A percentile compares a stretch with the other conserved stretches of the same genome.
Conservation (phyloP, 2,888 invertebrate species). For the Anodontia alba region DNA sequence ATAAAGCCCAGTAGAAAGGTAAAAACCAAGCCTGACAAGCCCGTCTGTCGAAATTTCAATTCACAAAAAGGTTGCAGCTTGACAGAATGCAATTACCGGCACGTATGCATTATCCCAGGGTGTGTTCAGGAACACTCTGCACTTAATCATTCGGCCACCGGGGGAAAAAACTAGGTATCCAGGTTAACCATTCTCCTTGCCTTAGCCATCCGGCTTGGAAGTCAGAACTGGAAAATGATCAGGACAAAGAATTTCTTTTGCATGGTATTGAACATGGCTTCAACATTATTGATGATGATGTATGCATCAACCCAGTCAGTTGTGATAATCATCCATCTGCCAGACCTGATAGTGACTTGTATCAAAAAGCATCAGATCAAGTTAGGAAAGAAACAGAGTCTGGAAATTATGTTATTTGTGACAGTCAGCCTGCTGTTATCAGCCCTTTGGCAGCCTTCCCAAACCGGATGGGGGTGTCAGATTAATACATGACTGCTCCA, state of each 20-base stretch:
- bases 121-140: not conserved
- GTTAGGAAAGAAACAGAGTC: constrained; percentile 21
- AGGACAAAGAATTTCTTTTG: constrained; percentile 16
- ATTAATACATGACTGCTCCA: constrained; percentile 27
- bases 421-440: constrained; percentile 5
- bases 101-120: not conserved
- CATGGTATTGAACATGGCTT: constrained; percentile 32
- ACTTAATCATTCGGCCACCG: not conserved
- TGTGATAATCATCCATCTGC: constrained; percentile 19
- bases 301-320: not conserved
- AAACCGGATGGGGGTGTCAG: constrained; percentile 33
- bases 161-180: constrained; percentile 2
- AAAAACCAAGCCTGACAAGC: not conserved
- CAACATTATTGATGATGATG: constrained; percentile 23
- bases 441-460: constrained; percentile 28
- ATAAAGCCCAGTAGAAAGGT: not conserved
- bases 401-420: constrained; percentile 25
- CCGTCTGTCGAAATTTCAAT: not conserved
- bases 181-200: constrained; percentile 4
- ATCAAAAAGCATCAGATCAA: constrained; percentile 24
- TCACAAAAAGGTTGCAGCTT: not conserved
- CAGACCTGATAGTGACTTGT: constrained; percentile 6
- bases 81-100: not conserved
- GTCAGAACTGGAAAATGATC: constrained; percentile 17
- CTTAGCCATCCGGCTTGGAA: constrained; percentile 19